Percentiles rank a stretch among this genome's conserved stretches.
Evolutionary conservation across 1,140 invertebrate species (phyloP).

Genomic region (Tetramorium simillimum): DNA sequence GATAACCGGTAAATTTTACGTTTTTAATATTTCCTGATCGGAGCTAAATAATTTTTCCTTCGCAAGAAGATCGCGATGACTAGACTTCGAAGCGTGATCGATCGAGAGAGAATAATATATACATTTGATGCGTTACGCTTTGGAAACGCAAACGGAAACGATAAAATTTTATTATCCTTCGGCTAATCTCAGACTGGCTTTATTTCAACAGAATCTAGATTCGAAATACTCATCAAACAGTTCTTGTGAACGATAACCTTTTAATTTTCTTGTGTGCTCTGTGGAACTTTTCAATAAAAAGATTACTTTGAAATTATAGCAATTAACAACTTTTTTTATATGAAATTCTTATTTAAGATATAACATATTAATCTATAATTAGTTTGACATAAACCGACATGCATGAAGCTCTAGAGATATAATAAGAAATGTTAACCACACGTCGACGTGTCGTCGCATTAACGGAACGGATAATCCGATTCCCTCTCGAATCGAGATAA

Average conservation of each 20-base stretch:
- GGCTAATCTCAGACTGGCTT: neutral
- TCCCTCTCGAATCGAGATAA: neutral
- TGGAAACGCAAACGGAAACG: neutral
- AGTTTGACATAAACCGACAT: neutral
- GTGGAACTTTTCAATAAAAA: neutral
- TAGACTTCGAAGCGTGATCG: neutral
- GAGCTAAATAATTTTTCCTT: neutral
- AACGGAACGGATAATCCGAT: neutral
- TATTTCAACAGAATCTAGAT: neutral
- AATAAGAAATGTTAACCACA: neutral
- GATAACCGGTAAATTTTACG: neutral
- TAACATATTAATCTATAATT: neutral
- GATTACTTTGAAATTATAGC: neutral
- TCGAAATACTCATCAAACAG: neutral
- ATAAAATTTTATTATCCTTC: conserved; percentile 2
- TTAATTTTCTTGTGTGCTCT: neutral
- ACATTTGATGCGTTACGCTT: neutral
- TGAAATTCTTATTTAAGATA: neutral
- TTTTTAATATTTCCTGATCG: neutral
- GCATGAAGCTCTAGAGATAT: neutral
- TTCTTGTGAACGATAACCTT: neutral
- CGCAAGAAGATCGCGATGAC: neutral
- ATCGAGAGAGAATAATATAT: neutral
- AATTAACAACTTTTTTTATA: neutral
- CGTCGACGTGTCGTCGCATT: neutral